Evolutionary conservation across 2,797 vertebrate genomes (phyloP).

Genomic region (Channa striata): DNA sequence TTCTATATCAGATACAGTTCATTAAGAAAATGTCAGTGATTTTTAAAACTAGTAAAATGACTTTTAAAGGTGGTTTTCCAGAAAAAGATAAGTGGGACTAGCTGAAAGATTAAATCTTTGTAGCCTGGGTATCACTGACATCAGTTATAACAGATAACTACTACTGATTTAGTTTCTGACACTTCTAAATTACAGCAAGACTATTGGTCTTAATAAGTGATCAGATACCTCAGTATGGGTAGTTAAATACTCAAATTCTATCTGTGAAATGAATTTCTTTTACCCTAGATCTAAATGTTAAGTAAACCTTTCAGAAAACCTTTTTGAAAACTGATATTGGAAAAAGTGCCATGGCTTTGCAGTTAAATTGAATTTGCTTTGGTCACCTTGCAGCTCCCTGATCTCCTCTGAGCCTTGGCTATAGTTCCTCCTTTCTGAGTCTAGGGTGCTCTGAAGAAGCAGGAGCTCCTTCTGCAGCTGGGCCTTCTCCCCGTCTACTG

Average conservation of each 20-base stretch:
- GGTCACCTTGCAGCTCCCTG: slow-evolving; percentile 94
- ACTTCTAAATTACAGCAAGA: slow-evolving; percentile 1
- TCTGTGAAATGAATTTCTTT: background rate
- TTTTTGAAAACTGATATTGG: background rate
- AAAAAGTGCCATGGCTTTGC: too few species aligned
- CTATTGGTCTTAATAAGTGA: background rate
- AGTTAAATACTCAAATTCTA: background rate
- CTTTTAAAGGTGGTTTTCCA: slow-evolving; percentile 7
- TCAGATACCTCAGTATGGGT: background rate
- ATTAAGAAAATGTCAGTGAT: too few species aligned
- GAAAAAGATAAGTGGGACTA: slow-evolving; percentile 5
- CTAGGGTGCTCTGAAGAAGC: slow-evolving; percentile 92
- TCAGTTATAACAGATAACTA: background rate
- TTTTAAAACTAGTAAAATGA: too few species aligned
- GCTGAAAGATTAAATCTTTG: slow-evolving; percentile 23
- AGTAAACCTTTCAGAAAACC: too few species aligned
- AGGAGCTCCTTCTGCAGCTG: slow-evolving; percentile 93
- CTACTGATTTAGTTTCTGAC: too few species aligned
- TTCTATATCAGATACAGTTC: too few species aligned
- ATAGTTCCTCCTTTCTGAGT: slow-evolving; percentile 93
- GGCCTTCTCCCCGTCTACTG: slow-evolving; percentile 88
- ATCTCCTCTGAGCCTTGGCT: slow-evolving; percentile 97
- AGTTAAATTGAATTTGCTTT: too few species aligned
- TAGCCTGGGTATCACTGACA: slow-evolving; percentile 25
- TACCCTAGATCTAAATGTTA: background rate